Conservation (phyloP, 2,113 vertebrate species). For the Calidris pugnax region DNA sequence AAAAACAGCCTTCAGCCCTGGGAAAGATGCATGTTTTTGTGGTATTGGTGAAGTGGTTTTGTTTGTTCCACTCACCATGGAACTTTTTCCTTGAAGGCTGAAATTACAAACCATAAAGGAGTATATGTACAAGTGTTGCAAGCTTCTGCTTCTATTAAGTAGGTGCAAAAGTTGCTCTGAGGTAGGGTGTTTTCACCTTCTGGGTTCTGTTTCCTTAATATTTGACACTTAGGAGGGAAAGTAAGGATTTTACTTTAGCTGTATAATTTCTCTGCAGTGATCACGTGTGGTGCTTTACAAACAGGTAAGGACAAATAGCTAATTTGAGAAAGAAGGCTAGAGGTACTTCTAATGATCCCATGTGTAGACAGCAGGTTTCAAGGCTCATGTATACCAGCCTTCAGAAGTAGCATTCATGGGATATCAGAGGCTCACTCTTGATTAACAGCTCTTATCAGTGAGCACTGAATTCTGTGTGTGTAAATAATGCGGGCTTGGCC, state of each 20-base stretch:
- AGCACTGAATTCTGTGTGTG: neutral
- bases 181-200: neutral
- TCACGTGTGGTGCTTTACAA: neutral
- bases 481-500: neutral
- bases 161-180: neutral
- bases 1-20: neutral
- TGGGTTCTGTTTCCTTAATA: neutral
- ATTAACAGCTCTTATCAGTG: neutral
- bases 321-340: neutral
- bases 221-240: neutral
- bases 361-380: neutral
- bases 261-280: neutral
- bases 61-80: neutral
- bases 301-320: neutral
- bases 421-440: neutral
- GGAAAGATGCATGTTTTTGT: neutral
- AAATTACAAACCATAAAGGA: neutral
- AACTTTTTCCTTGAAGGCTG: neutral
- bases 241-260: neutral
- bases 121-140: neutral
- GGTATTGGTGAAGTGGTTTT: neutral
- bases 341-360: neutral
- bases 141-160: neutral
- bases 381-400: neutral
- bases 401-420: neutral